A percentile compares a stretch with the other conserved stretches of the same genome.
Evolutionary conservation across 92 coral and sea anemone species (phyloP).

Genomic region (Muricea muricata): DNA sequence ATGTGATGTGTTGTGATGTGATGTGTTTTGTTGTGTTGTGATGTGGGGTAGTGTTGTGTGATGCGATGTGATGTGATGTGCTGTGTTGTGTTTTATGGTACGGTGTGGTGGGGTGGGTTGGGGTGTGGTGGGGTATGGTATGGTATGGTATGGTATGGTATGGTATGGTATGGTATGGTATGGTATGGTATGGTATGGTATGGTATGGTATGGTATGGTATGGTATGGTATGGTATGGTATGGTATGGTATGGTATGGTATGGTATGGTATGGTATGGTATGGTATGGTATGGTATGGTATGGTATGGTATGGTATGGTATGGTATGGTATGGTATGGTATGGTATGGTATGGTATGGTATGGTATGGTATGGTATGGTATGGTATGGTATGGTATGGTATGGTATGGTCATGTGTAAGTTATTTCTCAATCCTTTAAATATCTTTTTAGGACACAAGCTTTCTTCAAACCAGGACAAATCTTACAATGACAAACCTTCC

Average conservation of each 20-base stretch:
- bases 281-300: not conserved
- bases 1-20: not conserved
- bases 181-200: not conserved
- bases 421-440: too few relatives aligned
- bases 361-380: not conserved
- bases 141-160: too few relatives aligned
- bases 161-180: too few relatives aligned
- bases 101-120: too few relatives aligned
- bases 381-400: not conserved
- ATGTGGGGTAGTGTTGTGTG: not conserved
- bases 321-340: not conserved
- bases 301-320: not conserved
- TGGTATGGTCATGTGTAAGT: too few relatives aligned
- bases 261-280: not conserved
- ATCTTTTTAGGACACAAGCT: not conserved
- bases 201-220: not conserved
- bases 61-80: not conserved
- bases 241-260: constrained; percentile 3
- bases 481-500: not conserved
- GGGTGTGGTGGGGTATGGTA: too few relatives aligned
- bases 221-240: not conserved
- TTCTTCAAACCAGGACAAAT: not conserved
- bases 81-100: too few relatives aligned
- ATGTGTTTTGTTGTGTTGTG: not conserved
- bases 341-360: not conserved